Conservation (phyloP, 2,797 vertebrate genomes). For the Mormyrus hasselquistii region DNA sequence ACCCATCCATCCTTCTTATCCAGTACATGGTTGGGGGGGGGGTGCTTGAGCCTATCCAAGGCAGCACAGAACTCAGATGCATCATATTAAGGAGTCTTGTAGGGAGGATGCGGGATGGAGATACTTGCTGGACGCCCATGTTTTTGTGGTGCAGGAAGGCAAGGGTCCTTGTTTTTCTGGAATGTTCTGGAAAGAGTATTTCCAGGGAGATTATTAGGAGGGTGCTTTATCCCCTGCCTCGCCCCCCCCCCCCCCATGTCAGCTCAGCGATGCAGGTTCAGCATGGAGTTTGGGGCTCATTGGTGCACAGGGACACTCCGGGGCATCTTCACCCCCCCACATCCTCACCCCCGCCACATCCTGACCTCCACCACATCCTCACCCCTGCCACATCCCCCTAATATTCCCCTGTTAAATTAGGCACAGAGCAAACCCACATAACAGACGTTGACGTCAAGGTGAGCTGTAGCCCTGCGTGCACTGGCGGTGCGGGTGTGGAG, state of each 20-base stretch:
- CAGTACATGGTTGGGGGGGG: neutral
- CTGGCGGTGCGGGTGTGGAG: neutral
- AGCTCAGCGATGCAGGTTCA: neutral
- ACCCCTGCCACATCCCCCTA: neutral
- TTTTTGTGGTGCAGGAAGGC: neutral
- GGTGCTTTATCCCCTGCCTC: neutral
- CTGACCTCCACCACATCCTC: neutral
- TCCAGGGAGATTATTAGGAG: neutral
- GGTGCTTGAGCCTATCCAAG: neutral
- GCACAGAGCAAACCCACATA: neutral
- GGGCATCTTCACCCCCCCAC: neutral
- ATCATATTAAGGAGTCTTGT: neutral
- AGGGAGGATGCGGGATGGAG: neutral
- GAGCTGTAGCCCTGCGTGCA: neutral
- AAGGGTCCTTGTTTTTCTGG: neutral
- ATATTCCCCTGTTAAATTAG: neutral
- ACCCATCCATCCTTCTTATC: neutral
- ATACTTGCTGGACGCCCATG: neutral
- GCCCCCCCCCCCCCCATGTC: neutral
- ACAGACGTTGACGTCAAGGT: neutral
- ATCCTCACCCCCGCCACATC: neutral
- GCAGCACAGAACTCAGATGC: neutral
- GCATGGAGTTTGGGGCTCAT: neutral
- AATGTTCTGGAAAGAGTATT: neutral
- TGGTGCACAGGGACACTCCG: neutral